phyloP scores from a whole-genome alignment of 35 echinoderm and acorn worm species.

The Strongylocentrotus purpuratus region DNA sequence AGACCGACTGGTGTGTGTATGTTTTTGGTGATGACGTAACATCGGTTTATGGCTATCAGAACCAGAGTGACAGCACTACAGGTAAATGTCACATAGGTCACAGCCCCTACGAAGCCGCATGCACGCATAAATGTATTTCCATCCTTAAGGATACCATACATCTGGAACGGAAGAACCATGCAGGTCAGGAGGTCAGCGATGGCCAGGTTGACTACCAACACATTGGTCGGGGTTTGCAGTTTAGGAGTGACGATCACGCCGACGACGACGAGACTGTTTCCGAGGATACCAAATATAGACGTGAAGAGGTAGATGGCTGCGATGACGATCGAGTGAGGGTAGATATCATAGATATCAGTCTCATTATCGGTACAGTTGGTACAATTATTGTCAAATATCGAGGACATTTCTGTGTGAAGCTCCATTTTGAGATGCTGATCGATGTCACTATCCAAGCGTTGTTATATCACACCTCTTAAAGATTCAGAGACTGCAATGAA shows the following conservation, averaged over 20 bases:
- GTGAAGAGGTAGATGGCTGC: slow-evolving; percentile 31
- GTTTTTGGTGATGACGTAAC: slow-evolving; percentile 23
- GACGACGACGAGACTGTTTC: slow-evolving; percentile 52
- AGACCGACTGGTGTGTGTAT: background rate
- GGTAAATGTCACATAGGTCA: slow-evolving; percentile 49
- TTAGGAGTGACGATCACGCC: slow-evolving; percentile 44
- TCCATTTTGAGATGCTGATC: background rate
- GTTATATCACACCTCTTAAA: background rate
- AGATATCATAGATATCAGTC: background rate
- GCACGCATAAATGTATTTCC: background rate
- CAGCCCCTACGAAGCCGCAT: slow-evolving; percentile 31
- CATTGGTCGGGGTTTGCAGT: slow-evolving; percentile 60
- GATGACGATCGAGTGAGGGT: background rate
- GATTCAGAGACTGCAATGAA: background rate
- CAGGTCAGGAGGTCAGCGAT: slow-evolving; percentile 59
- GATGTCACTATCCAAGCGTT: background rate
- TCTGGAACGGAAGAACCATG: slow-evolving; percentile 30
- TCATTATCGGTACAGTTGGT: background rate
- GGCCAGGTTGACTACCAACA: slow-evolving; percentile 62
- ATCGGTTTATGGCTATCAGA: slow-evolving; percentile 45
- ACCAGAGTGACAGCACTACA: slow-evolving; percentile 53
- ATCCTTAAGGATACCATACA: slow-evolving; percentile 23
- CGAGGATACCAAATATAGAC: slow-evolving; percentile 36
- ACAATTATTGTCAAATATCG: background rate
- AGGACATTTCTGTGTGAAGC: background rate